phyloP scores from a whole-genome alignment of 2,888 invertebrate genomes.

The Bombylius discolor region DNA sequence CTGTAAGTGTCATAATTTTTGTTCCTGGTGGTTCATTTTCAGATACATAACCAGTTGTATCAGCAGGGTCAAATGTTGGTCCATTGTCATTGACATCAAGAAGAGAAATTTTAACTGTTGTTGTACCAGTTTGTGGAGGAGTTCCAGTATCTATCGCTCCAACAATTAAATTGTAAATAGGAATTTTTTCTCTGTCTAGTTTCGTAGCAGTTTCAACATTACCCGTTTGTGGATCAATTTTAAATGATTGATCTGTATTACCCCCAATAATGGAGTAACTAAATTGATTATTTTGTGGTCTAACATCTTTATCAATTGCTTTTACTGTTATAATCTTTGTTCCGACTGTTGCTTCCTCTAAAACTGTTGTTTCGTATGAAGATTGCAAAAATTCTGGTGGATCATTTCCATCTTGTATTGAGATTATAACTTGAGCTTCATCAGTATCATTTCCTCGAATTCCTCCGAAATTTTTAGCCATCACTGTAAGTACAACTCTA shows the following conservation, averaged over 20 bases:
- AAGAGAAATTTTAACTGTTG: conserved; percentile 65
- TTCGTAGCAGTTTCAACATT: conserved; percentile 62
- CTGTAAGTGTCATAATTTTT: conserved; percentile 69
- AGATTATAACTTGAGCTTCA: conserved; percentile 85
- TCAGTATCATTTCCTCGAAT: conserved; percentile 91
- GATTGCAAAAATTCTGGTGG: conserved; percentile 81
- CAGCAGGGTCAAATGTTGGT: conserved; percentile 62
- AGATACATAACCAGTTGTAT: conserved; percentile 60
- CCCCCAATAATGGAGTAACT: conserved; percentile 80
- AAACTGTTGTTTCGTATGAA: conserved; percentile 63
- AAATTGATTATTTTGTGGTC: conserved; percentile 83
- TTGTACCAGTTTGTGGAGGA: conserved; percentile 86
- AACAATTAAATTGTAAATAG: conserved; percentile 60
- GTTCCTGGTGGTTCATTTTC: conserved; percentile 81
- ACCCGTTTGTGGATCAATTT: conserved; percentile 75
- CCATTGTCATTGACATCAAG: conserved; percentile 90
- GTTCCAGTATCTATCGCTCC: conserved; percentile 81
- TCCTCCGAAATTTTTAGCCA: conserved; percentile 90
- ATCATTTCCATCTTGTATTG: conserved; percentile 92
- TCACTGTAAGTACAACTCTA: conserved; percentile 75
- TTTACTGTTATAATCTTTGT: conserved; percentile 63
- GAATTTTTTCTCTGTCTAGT: conserved; percentile 69
- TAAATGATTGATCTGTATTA: conserved; percentile 70
- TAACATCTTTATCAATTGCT: conserved; percentile 83
- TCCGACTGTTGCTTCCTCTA: conserved; percentile 66